Base-by-base conservation (phyloP, 2,797 vertebrate genomes). In the Lepilemur septentrionalis region DNA sequence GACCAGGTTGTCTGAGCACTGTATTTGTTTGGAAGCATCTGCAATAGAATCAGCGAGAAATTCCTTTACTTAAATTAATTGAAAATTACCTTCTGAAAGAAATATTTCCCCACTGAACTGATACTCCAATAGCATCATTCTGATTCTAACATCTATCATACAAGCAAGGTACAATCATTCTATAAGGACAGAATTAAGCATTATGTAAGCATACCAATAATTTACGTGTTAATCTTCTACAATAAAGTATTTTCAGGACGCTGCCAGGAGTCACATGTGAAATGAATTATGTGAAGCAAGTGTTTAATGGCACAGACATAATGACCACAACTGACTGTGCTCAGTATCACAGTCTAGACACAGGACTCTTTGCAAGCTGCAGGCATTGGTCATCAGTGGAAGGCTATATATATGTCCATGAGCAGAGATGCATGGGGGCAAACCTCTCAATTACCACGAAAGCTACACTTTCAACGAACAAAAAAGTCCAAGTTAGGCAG, bases 11-110 rank as follows among this genome's bases (percentile, higher is more conserved):
- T 89, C 38, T 30, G 30, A 89, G 20, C 1, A 28, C 30, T 69
- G 5, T 22, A 30, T 43, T 73, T 46, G 46, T 86, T 93, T 52
- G 57, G 65, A 86, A 70, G 9, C 57, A 82, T 38, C 59, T 75
- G 10, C 14, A 25, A 13, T 0, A 73, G 46, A 89, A 46, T 5
- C n/a, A 20, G 11, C n/a, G n/a, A 88, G 55, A 80, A 67, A 28
- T 7, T 70, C 35, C 8, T 70, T 61, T 46, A 65, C 61, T 93
- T 59, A 79, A 38, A 79, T 84, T 13, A 79, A 76, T 20, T 92
- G 18, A n/a, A 96, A 81, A 90, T 70, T 52, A n/a, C 12, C 61
- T 84, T 88, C 63, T 75, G 9, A 83, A 97, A 79, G 63, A 93
- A 89, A 41, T 81, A 57, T 6, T 87, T 95, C 65, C 35, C 28